Conservation (phyloP, 2,888 invertebrate species). For the Formica aserva region DNA sequence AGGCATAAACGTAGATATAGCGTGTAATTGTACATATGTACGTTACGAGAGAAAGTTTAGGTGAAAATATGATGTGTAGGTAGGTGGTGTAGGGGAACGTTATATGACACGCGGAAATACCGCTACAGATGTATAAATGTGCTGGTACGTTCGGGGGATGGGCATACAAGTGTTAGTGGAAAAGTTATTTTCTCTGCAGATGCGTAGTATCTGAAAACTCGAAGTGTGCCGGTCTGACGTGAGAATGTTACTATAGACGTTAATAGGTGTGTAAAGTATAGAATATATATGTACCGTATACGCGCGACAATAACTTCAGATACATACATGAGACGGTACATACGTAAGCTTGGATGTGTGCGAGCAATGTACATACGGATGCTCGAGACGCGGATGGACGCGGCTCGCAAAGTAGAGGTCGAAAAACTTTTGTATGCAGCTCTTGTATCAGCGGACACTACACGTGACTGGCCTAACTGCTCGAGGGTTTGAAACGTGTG, state of each 20-base stretch:
- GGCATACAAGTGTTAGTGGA: not conserved
- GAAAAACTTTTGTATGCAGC: slow-evolving; percentile 83
- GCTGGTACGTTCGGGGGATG: not conserved
- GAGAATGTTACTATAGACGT: not conserved
- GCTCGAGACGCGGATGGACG: slow-evolving; percentile 52
- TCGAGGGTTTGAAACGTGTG: slow-evolving; percentile 72
- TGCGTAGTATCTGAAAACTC: slow-evolving; percentile 17
- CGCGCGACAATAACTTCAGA: not conserved
- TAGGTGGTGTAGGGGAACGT: not conserved
- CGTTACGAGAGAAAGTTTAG: slow-evolving; percentile 18
- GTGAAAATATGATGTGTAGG: slow-evolving; percentile 21
- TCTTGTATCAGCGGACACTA: slow-evolving; percentile 83
- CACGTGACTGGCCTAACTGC: slow-evolving; percentile 84
- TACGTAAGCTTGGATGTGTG: not conserved
- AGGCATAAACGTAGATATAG: slow-evolving; percentile 57
- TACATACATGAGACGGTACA: too few species aligned
- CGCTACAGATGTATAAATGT: slow-evolving; percentile 4
- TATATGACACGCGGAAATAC: not conserved
- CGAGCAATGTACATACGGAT: not conserved
- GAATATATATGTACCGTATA: not conserved
- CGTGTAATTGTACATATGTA: slow-evolving; percentile 49
- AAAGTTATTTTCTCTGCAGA: slow-evolving; percentile 32
- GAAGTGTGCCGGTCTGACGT: not conserved
- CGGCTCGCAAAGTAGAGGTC: slow-evolving; percentile 67
- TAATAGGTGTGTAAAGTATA: not conserved